Evolutionary conservation across 2,888 invertebrate genomes (phyloP).

Genomic region (Leptopterna dolabrata): DNA sequence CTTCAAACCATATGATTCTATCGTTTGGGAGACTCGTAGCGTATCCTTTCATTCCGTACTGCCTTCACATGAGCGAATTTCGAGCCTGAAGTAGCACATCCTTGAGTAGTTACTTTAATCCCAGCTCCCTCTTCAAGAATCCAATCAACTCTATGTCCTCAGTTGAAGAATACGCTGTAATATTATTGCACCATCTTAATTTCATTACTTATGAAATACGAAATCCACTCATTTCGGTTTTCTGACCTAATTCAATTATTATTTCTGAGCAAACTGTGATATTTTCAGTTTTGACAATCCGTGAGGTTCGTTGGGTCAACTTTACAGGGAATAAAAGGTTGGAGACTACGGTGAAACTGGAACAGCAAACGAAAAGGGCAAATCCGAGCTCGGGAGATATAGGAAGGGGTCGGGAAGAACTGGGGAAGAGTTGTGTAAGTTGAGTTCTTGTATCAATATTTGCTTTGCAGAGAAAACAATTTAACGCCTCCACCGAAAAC

Average conservation of each 20-base stretch:
- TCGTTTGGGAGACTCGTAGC: no score
- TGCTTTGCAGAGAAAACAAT: background rate
- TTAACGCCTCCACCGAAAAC: slow-evolving; percentile 18
- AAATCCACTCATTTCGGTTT: no score
- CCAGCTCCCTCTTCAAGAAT: no score
- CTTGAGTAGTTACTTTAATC: no score
- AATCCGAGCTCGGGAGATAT: background rate
- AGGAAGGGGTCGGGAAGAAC: background rate
- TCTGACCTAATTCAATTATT: background rate
- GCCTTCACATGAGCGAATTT: no score
- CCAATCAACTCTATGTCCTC: no score
- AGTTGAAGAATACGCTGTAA: no score
- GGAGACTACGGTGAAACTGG: background rate
- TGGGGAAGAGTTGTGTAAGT: slow-evolving; percentile 8
- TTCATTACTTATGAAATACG: no score
- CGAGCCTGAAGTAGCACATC: no score
- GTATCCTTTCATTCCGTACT: no score
- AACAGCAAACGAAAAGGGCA: background rate
- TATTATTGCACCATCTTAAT: no score
- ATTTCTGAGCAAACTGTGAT: background rate
- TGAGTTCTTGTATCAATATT: slow-evolving; percentile 25
- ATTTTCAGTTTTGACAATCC: background rate
- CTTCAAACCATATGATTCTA: no score
- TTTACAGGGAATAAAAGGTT: background rate
- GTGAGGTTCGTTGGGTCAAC: background rate